Evolutionary conservation across 2,888 invertebrate species (phyloP).

Genomic region (Tridacna crocea): DNA sequence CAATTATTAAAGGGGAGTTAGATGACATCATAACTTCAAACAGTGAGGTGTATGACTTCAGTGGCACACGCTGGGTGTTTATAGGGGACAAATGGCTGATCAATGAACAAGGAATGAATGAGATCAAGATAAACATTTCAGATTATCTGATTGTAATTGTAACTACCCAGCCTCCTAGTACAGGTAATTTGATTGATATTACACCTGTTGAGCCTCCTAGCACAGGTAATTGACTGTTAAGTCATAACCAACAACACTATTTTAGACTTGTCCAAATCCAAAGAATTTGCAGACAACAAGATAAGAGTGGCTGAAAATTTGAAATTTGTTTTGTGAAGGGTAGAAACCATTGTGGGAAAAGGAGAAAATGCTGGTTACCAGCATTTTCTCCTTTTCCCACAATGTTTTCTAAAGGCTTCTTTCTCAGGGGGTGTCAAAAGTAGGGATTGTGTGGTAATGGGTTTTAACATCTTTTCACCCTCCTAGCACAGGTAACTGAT

Average conservation of each 20-base stretch:
- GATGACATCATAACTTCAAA: slow-evolving; percentile 50
- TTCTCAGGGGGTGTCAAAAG: no score
- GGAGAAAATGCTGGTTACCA: neutral
- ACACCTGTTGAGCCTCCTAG: neutral
- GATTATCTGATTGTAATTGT: slow-evolving; percentile 61
- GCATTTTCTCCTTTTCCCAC: neutral
- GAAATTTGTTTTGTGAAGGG: no score
- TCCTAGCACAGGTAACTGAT: slow-evolving; percentile 51
- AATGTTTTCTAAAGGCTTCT: neutral
- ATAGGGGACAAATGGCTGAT: slow-evolving; percentile 55
- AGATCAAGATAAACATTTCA: slow-evolving; percentile 69
- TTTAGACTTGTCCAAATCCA: no score
- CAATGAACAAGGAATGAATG: slow-evolving; percentile 48
- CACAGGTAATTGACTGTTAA: neutral
- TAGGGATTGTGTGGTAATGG: no score
- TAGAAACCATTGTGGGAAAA: neutral
- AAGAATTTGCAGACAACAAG: neutral
- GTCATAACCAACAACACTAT: neutral
- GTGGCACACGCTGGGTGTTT: slow-evolving; percentile 49
- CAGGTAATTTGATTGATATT: slow-evolving; percentile 45
- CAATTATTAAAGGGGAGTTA: slow-evolving; percentile 53
- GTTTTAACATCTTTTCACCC: no score
- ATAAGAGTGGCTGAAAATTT: neutral
- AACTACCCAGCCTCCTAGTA: slow-evolving; percentile 58
- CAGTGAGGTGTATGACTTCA: slow-evolving; percentile 47